Conservation (phyloP, 2,888 invertebrate genomes). For the Himalopsyche japonica region DNA sequence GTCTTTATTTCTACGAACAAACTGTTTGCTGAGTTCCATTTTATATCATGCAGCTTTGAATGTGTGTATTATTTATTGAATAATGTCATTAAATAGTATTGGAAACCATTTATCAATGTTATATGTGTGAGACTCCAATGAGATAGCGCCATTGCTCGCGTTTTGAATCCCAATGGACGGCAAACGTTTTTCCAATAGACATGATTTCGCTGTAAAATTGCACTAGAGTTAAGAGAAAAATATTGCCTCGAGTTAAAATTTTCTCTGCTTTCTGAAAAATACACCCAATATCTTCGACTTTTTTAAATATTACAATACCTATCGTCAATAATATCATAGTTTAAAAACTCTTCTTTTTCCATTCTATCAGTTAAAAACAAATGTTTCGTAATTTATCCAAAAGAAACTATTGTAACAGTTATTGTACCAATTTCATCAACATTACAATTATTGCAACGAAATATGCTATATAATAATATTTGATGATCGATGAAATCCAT, state of each 20-base stretch:
- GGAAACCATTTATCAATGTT: not conserved
- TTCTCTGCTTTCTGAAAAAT: not conserved
- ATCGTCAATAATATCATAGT: too few relatives aligned
- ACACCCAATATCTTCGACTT: not conserved
- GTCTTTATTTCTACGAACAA: too few relatives aligned
- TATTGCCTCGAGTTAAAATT: not conserved
- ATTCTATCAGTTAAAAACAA: too few relatives aligned
- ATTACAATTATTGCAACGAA: too few relatives aligned
- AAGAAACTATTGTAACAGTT: too few relatives aligned
- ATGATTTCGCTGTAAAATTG: not conserved
- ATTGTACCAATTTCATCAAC: too few relatives aligned
- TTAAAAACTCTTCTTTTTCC: too few relatives aligned
- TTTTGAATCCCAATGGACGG: not conserved
- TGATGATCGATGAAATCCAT: too few relatives aligned
- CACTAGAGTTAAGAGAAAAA: not conserved
- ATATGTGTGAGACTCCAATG: not conserved
- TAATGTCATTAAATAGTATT: not conserved
- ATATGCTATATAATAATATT: too few relatives aligned
- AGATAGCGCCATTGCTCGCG: not conserved
- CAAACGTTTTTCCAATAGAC: not conserved
- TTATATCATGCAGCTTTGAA: not conserved
- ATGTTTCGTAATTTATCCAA: too few relatives aligned
- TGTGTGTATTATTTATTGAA: not conserved
- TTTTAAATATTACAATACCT: not conserved
- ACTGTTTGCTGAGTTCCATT: too few relatives aligned